A percentile compares a stretch with the other conserved stretches of the same genome.
Evolutionary conservation across 2,113 vertebrate species (phyloP).

Genomic region (Pyrgilauda ruficollis): DNA sequence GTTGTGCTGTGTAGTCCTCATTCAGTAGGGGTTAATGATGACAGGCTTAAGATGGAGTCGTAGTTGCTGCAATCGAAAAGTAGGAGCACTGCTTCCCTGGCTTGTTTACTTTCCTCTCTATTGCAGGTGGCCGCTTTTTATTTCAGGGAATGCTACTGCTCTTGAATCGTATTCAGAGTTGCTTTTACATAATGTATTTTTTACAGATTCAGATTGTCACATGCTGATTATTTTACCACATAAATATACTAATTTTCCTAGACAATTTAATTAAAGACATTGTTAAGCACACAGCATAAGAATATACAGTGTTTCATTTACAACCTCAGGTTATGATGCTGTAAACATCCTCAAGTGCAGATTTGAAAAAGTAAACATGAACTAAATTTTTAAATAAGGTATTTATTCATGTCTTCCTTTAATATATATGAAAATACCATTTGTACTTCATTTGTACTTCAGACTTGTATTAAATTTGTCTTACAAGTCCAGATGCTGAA

Average conservation of each 20-base stretch:
- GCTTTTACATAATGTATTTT: neutral
- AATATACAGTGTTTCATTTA: no score
- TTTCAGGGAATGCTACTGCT: neutral
- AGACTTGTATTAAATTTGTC: neutral
- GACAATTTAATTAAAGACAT: neutral
- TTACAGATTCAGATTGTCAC: neutral
- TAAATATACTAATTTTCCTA: neutral
- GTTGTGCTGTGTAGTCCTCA: neutral
- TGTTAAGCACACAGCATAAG: neutral
- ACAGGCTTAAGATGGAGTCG: conserved; percentile 55
- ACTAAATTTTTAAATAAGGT: neutral
- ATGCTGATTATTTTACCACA: neutral
- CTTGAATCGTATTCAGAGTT: neutral
- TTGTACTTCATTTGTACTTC: neutral
- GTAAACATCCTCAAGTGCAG: neutral
- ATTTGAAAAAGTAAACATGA: neutral
- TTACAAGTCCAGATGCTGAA: neutral
- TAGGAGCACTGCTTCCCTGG: neutral
- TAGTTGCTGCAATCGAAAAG: neutral
- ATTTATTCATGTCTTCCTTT: neutral
- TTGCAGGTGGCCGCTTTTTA: neutral
- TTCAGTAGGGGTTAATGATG: conserved; percentile 30
- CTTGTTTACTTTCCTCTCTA: conserved; percentile 27
- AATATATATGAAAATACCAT: neutral
- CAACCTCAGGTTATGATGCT: neutral